Conservation (phyloP, 2,888 invertebrate genomes). For the Leptothorax acervorum region DNA sequence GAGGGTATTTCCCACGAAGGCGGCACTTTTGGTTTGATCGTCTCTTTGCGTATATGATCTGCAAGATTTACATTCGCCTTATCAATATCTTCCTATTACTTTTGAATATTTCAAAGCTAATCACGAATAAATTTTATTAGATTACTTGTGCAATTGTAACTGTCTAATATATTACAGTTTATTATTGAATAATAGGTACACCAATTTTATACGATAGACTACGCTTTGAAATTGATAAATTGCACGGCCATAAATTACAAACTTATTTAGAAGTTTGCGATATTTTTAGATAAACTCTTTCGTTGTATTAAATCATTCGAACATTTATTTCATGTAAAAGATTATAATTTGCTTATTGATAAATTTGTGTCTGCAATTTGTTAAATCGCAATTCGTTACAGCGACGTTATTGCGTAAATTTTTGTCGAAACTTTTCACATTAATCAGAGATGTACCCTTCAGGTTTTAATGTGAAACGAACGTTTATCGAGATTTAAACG, state of each 20-base stretch:
- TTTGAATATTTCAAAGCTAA: background rate
- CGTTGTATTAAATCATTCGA: background rate
- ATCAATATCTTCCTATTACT: background rate
- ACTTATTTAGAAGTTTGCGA: background rate
- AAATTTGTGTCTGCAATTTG: background rate
- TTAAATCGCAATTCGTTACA: constrained; percentile 3
- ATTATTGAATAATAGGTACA: background rate
- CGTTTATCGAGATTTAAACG: constrained; percentile 33
- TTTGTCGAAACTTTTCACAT: background rate
- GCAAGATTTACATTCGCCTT: background rate
- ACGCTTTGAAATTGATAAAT: background rate
- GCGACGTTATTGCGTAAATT: background rate
- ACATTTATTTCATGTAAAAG: background rate
- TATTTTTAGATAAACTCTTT: background rate
- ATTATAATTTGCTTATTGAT: background rate
- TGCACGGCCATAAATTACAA: constrained; percentile 5
- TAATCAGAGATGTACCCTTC: background rate
- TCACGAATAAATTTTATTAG: background rate
- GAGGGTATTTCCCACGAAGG: constrained; percentile 76
- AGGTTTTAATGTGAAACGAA: background rate
- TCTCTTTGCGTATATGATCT: constrained; percentile 58
- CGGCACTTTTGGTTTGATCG: constrained; percentile 71
- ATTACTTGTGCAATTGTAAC: background rate
- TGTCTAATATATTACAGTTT: constrained; percentile 6
- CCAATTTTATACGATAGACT: background rate